Evolutionary conservation across 2,797 vertebrate genomes (phyloP), one percentile per base, ranked within the genome.

Genomic region (Poeciliopsis infans): DNA sequence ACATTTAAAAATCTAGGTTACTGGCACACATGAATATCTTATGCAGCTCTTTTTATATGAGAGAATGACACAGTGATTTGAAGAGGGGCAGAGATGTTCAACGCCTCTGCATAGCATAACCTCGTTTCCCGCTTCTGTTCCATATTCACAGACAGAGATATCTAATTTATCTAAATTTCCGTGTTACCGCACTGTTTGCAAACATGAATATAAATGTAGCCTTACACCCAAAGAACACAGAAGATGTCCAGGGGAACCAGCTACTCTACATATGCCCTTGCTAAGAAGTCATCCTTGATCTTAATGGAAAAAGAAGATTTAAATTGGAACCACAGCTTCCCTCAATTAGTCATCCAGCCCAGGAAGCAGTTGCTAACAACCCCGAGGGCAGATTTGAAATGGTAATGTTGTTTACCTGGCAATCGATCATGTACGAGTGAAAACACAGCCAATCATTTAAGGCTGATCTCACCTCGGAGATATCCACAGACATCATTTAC

Each of bases 1-100:
- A 91, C 88, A 89, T 91, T 91, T 87, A 83, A 86, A 89, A 92
- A 94, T 93, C 90, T 93, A 86, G 92, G 93, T 94, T 93, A 92
- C 92, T 89, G 91, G 89, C 66, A 82, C 87, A 73, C 88, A 91
- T 93, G 83, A 90, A 94, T 92, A 88, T 92, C 87, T 91, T 89
- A 90, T 91, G 83, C 85, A 82, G 86, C 88, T 90, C 81, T 85
- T 91, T 88, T 86, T 83, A 87, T 87, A 84, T 89, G 80, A 83
- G 84, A 87, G 89, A 87, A 85, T 90, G 91, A 91, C 88, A 89
- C 89, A 86, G 88, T 85, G 89, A 91, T 93, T 92, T 90, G 76
- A 90, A 88, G 86, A 75, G 84, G 82, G 51, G 81, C 77, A 88
- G 86, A 82, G 79, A 85, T 85, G 77, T 80, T 87, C 46, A 51